Conservation (phyloP, 2,797 vertebrate species). For the Rhinogobio ventralis region DNA sequence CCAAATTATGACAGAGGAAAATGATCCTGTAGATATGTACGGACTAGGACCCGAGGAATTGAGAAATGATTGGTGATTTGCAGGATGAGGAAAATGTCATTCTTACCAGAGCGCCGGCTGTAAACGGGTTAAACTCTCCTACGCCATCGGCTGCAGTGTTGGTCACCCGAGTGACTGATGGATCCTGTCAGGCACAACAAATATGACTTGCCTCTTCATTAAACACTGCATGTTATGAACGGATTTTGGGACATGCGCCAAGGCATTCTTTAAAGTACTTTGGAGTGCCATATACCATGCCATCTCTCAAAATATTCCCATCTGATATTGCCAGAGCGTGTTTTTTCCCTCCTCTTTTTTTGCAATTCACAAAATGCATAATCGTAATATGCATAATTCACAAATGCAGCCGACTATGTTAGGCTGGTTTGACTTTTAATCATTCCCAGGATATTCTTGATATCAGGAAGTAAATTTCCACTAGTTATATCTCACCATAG, state of each 20-base stretch:
- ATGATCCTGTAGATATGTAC: neutral
- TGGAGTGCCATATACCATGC: neutral
- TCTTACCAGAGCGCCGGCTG: slow-evolving; percentile 68
- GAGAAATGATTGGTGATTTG: neutral
- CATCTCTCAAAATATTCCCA: neutral
- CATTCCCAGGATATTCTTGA: no score
- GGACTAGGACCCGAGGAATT: neutral
- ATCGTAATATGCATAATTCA: no score
- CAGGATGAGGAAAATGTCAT: neutral
- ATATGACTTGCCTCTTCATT: neutral
- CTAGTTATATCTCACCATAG: no score
- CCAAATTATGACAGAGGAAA: neutral
- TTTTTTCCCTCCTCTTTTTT: no score
- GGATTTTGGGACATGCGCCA: neutral
- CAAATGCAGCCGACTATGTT: neutral
- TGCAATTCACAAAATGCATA: no score
- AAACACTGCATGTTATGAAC: neutral
- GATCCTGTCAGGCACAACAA: slow-evolving; percentile 71
- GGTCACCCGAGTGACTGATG: slow-evolving; percentile 76
- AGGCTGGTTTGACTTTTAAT: no score
- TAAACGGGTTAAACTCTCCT: slow-evolving; percentile 78
- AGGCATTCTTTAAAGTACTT: neutral
- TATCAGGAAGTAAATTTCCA: no score
- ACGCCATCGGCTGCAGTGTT: slow-evolving; percentile 48
- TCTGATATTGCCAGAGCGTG: neutral